Base-by-base conservation (phyloP, 2,888 invertebrate genomes). In the Serrognathus titanus region DNA sequence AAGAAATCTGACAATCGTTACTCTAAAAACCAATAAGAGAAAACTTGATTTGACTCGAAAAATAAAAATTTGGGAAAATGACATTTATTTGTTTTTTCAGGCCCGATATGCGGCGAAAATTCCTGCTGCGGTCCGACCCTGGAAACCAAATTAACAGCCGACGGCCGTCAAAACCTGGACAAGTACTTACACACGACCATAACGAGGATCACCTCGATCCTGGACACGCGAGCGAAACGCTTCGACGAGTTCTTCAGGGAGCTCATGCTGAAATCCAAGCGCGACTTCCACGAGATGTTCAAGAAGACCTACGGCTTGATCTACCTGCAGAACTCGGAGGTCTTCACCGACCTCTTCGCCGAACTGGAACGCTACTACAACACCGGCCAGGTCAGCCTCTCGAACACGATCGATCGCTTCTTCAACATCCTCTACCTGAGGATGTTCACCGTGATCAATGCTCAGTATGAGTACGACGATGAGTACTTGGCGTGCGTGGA, bases 221-320 rank as follows among this genome's bases (percentile, higher is more conserved):
- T 95, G 69, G 84, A 85, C 51, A 85, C 86, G 64, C 85, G 92
- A 73, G 91, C 92, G 41, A 84, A 83, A 70, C 88, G 88, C 76
- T 94, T 95, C 78, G 92, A 95, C 76, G 96, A 89, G 71, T 90
- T 92, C 78, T 97, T 97, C 83, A 87, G 87, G 69, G 88, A 90
- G 65, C 84, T 97, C 69, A 81, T 97, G 76, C 83, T 85, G 66
- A 86, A 88, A 64, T 93, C 95, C 16, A 89, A 91, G 68, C 83
- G 83, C 65, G 94, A 92, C 74, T 94, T 97, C 77, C 94, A 97
- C 79, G 86, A 88, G 61, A 97, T 97, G 97, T 97, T 97, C 82
- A 90, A 91, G 73, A 85, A 88, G 66, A 97, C 97, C 0, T 97
- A 97, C 80, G 97, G 97, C 53, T 87, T 94, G 77, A 87, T 97